Base-by-base conservation (phyloP, 1,140 invertebrate genomes). In the Cardiocondyla obscurior region DNA sequence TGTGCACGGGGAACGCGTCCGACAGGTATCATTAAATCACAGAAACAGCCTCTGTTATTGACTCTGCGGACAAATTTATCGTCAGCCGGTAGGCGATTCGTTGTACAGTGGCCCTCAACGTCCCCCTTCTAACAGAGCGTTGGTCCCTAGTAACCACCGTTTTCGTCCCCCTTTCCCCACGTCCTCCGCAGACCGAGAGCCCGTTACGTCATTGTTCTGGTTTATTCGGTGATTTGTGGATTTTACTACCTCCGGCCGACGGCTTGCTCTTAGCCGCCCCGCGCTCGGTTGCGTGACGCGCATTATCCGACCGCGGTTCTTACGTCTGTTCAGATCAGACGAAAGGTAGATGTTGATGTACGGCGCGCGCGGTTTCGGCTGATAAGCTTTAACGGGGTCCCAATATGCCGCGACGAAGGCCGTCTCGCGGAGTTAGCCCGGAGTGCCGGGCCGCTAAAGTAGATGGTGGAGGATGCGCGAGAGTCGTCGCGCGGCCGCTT, bases 151-250 rank as follows among this genome's bases (percentile, higher is more conserved):
- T 87, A 89, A 84, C 86, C 83, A 83, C 44, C 79, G 72, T 67
- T 39, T 62, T 84, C 58, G 69, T 44, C 81, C 67, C 67, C 67
- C 60, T 36, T 44, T 7, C 70, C 70, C 62, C 33, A 33, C 55
- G 58, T 58, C 64, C 49, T 73, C 69, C 33, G 22, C 81, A 79
- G 83, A 33, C 58, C 90, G 89, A 84, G 77, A 74, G 62, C 85
- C 36, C 73, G 73, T 85, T 81, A 87, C 92, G 90, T 93, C 92
- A 94, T 94, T 94, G 93, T 94, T 94, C 91, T 93, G 90, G 89
- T 93, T 93, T 93, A 93, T 94, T 92, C 92, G 92, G 92, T 94
- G 93, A 94, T 94, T 94, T 93, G 92, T 94, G 91, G 92, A 93
- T 93, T 93, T 93, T 92, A 92, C 91, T 90, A 85, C 86, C 86